These are phyloP conservation scores for Cybosia mesomella DNA, from an alignment of 2,888 invertebrate species.

Conservation along the genomic window DNA sequence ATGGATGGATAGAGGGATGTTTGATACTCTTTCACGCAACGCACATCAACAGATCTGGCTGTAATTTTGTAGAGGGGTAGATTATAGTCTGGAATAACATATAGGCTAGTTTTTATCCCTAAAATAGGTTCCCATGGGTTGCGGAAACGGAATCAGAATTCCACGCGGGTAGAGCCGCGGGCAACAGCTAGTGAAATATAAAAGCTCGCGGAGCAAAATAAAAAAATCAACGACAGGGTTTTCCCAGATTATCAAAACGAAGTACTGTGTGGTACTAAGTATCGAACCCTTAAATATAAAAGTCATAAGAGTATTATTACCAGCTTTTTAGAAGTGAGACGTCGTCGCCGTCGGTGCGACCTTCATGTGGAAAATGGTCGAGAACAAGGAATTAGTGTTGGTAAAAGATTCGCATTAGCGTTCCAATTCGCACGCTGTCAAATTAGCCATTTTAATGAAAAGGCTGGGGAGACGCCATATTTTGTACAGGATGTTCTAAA, in stretches of 20 bases:
- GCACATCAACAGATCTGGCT: no score
- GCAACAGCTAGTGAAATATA: no score
- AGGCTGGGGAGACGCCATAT: constrained; percentile 55
- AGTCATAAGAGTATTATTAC: constrained; percentile 14
- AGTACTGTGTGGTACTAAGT: not conserved
- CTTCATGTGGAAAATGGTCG: constrained; percentile 72
- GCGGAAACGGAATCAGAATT: no score
- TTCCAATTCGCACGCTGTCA: constrained; percentile 73
- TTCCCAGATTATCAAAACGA: not conserved
- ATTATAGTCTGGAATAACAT: no score
- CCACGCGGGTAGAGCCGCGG: no score
- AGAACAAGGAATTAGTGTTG: constrained; percentile 78
- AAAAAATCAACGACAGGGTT: not conserved
- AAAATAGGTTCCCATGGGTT: no score
- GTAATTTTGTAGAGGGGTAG: no score
- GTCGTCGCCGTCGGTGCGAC: constrained; percentile 41
- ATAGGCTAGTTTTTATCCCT: no score
- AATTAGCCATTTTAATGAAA: constrained; percentile 76
- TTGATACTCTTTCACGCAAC: no score
- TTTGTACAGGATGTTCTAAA: constrained; percentile 54
- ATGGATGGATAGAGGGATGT: no score
- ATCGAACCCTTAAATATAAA: constrained; percentile 6
- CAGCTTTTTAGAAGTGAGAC: constrained; percentile 21
- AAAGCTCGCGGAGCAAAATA: no score
- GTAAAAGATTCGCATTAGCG: constrained; percentile 73